These are phyloP conservation scores for Melanotaenia boesemani DNA, from an alignment of 2,797 vertebrate genomes.

Conservation along the genomic window DNA sequence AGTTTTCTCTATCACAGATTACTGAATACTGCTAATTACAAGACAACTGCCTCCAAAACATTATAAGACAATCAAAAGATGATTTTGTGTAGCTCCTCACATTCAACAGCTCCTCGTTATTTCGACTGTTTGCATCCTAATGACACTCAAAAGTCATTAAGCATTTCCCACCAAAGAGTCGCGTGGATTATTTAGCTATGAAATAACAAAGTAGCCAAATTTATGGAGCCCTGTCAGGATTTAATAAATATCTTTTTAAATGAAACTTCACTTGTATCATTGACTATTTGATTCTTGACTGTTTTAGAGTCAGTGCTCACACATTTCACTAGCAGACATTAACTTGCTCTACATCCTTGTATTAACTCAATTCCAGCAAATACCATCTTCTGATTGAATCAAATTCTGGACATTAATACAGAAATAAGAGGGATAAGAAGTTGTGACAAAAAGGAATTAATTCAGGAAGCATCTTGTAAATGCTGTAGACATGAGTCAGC, in stretches of 20 bases:
- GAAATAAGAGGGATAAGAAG: slow-evolving; percentile 30
- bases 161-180: slow-evolving; percentile 54
- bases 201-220: slow-evolving; percentile 53
- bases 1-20: slow-evolving; percentile 40
- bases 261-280: slow-evolving; percentile 43
- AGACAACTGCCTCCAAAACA: slow-evolving; percentile 56
- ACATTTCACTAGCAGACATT: slow-evolving; percentile 20
- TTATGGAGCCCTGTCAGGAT: slow-evolving; percentile 38
- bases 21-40: slow-evolving; percentile 59
- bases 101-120: slow-evolving; percentile 48
- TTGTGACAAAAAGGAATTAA: slow-evolving; percentile 53
- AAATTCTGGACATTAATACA: slow-evolving; percentile 9
- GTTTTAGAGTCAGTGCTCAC: slow-evolving; percentile 31
- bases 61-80: slow-evolving; percentile 70
- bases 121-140: slow-evolving; percentile 60
- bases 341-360: slow-evolving; percentile 37
- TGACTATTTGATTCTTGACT: slow-evolving; percentile 47
- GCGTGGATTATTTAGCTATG: slow-evolving; percentile 47
- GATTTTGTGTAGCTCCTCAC: slow-evolving; percentile 55
- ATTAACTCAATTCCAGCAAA: slow-evolving; percentile 29
- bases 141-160: slow-evolving; percentile 65
- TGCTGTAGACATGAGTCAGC: slow-evolving; percentile 82
- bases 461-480: slow-evolving; percentile 77
- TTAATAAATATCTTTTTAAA: slow-evolving; percentile 49
- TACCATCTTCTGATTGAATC: neutral